Evolutionary conservation across 2,113 vertebrate species (phyloP), one percentile per base, ranked within the genome.

Genomic region (Natator depressus): DNA sequence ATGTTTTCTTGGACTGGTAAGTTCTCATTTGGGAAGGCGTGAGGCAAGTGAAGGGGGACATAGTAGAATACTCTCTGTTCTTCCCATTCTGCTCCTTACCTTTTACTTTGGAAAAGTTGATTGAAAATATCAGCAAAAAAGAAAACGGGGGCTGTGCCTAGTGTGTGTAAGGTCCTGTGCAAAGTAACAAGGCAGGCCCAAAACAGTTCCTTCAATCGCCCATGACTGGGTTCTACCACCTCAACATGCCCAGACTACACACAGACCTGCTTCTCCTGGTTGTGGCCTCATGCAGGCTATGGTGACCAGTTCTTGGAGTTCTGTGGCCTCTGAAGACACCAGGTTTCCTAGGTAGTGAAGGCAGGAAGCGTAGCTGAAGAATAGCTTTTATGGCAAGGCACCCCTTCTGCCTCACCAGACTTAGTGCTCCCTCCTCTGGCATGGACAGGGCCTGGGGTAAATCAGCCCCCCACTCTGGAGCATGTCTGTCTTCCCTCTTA

Each of bases 1-100:
- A 91, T 95, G 57, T 96, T 93, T 96, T 49, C 90, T 87, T 84
- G 47, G 85, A 90, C 87, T 84, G 90, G 51, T 89, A 69, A 25
- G 54, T 80, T 92, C 84, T 94, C 72, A 31, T 78, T 27, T n/a
- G 72, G 82, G 54, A 65, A 69, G 50, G 90, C 81, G 29, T 1
- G 31, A 22, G 51, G 57, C 78, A 47, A 2, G 38, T 46, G 75
- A 75, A 47, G 76, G 79, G 87, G 84, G 27, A 47, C 11, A 29
- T 29, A 47, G 38, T 29, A 76, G 38, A 46, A 76, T 75, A 42
- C 10, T 42, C 38, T 25, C 72, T 76, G 72, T 46, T 42, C 10
- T 27, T 47, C 24, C 42, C 75, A 78, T 29, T 22, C 24, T 29
- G 11, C 12, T 78, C 47, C 24, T 47, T 76, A 76, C 8, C 69